These are phyloP conservation scores for Notarius lentiginosus DNA, from an alignment of 2,113 vertebrate genomes.

Conservation along the genomic window DNA sequence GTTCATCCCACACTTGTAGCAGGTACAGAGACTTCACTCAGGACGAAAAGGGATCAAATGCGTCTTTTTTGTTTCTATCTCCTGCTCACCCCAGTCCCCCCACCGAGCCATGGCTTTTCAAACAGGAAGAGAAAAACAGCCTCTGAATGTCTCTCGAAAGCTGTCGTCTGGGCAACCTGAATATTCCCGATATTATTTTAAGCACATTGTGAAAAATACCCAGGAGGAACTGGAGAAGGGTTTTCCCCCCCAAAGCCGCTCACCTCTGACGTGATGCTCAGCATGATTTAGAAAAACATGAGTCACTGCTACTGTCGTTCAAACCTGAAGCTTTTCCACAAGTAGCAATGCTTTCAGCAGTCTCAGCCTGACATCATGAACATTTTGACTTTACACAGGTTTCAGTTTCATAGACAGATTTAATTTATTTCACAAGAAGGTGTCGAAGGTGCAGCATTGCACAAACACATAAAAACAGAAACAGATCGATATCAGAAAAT, in stretches of 20 bases:
- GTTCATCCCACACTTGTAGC: not conserved
- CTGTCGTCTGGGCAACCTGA: slow-evolving; percentile 52
- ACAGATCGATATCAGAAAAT: not conserved
- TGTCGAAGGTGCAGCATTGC: not conserved
- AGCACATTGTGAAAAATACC: slow-evolving; percentile 28
- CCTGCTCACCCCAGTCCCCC: not conserved
- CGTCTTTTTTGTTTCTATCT: not conserved
- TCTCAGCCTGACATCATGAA: not conserved
- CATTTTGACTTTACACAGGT: not conserved
- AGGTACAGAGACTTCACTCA: not conserved
- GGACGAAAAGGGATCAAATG: not conserved
- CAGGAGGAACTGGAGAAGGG: not conserved
- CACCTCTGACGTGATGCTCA: not conserved
- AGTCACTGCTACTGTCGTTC: slow-evolving; percentile 9
- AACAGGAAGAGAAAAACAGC: slow-evolving; percentile 41
- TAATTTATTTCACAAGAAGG: not conserved
- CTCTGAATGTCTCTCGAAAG: slow-evolving; percentile 15
- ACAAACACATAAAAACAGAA: not conserved
- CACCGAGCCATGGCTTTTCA: not conserved
- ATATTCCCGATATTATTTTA: slow-evolving; percentile 42
- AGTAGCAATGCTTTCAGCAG: not conserved
- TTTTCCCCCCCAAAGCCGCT: not conserved
- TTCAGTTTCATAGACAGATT: not conserved
- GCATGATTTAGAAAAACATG: not conserved
- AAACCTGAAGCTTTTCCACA: not conserved